Evolutionary conservation across 2,797 vertebrate genomes (phyloP).

Genomic region (Limosa lapponica): DNA sequence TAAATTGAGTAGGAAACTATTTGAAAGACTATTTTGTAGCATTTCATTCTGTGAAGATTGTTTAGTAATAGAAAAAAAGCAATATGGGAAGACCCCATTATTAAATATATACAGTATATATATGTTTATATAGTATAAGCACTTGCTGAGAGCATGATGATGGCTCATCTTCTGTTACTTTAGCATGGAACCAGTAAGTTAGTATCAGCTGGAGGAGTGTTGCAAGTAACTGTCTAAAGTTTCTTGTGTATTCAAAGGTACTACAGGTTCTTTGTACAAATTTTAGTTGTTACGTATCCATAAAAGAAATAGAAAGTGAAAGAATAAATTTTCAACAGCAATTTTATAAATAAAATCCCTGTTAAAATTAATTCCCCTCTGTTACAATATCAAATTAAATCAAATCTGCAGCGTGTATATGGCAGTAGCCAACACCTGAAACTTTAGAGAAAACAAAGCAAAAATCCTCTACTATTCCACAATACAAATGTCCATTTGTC

Average conservation of each 20-base stretch:
- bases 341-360: conserved; percentile 48
- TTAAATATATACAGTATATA: neutral
- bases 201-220: neutral
- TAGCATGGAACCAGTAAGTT: neutral
- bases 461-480: neutral
- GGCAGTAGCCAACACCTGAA: conserved; percentile 14
- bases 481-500: neutral
- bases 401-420: neutral
- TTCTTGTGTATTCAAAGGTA: conserved; percentile 2
- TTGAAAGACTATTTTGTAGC: neutral
- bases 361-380: conserved; percentile 15
- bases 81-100: neutral
- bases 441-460: neutral
- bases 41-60: neutral
- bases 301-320: conserved; percentile 12
- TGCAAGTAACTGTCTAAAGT: neutral
- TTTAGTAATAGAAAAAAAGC: neutral
- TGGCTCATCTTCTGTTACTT: neutral
- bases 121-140: neutral
- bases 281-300: neutral
- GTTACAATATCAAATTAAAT: conserved; percentile 1
- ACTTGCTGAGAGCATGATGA: neutral
- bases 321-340: conserved; percentile 23
- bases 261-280: neutral
- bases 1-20: neutral